Percentiles rank a stretch among this genome's conserved stretches.
Conservation (phyloP, 2,797 vertebrate genomes). For the Antennarius maculatus region DNA sequence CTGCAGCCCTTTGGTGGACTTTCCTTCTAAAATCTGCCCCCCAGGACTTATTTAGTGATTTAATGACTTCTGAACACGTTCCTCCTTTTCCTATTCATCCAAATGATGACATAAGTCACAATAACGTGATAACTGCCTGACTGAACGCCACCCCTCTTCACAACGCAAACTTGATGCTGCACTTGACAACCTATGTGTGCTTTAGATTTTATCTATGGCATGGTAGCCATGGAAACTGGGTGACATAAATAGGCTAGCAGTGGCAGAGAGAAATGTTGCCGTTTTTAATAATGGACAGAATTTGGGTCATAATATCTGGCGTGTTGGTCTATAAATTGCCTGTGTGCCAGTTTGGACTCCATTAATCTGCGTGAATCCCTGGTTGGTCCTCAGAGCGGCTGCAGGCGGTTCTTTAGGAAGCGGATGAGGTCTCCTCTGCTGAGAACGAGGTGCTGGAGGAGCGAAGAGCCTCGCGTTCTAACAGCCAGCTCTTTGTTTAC, state of each 20-base stretch:
- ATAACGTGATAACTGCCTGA: constrained; percentile 15
- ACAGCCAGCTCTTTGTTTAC: constrained; percentile 51
- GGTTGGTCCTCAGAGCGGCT: constrained; percentile 67
- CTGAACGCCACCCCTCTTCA: constrained; percentile 32
- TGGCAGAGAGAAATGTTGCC: constrained; percentile 72
- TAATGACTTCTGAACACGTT: not conserved
- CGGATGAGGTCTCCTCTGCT: constrained; percentile 37
- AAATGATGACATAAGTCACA: not conserved
- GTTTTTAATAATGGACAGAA: constrained; percentile 82
- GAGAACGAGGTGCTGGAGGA: constrained; percentile 35
- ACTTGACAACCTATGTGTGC: constrained; percentile 66
- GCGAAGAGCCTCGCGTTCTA: not conserved
- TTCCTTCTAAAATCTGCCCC: not conserved
- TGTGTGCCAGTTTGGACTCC: constrained; percentile 81
- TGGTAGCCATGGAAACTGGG: constrained; percentile 85
- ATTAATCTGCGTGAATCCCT: constrained; percentile 81
- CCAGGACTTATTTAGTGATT: too few relatives aligned
- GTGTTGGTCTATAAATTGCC: constrained; percentile 83
- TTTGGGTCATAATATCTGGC: constrained; percentile 83
- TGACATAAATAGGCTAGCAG: constrained; percentile 84
- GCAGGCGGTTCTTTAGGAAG: constrained; percentile 60
- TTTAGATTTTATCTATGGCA: constrained; percentile 75
- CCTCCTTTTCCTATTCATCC: constrained; percentile 1
- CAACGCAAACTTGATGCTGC: constrained; percentile 65
- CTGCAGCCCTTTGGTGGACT: too few relatives aligned